Evolutionary conservation across 2,113 vertebrate species (phyloP).

Genomic region (Plotosus lineatus): DNA sequence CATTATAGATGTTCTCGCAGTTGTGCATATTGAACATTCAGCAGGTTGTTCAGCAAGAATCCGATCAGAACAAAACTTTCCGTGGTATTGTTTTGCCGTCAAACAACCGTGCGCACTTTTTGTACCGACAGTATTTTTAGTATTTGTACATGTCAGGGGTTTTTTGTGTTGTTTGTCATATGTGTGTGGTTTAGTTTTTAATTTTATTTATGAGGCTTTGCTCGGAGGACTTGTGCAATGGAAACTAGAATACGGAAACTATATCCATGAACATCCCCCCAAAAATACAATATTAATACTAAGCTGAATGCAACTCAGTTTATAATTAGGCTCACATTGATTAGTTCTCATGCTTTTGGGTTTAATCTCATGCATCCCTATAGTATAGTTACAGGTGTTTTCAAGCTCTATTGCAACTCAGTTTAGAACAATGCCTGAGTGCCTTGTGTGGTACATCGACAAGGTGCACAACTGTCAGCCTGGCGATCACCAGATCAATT

Average conservation of each 20-base stretch:
- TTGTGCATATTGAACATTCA: not conserved
- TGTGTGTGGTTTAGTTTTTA: constrained; percentile 46
- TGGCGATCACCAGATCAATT: no score
- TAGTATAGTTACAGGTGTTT: constrained; percentile 21
- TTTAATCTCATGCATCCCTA: constrained; percentile 53
- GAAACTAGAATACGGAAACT: constrained; percentile 62
- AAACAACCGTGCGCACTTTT: constrained; percentile 82
- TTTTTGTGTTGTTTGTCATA: constrained; percentile 42
- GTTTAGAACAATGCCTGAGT: constrained; percentile 21
- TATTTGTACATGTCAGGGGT: constrained; percentile 63
- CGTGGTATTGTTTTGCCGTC: constrained; percentile 8
- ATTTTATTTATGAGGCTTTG: constrained; percentile 75
- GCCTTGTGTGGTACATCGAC: no score
- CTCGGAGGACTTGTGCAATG: constrained; percentile 81
- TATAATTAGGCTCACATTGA: constrained; percentile 28
- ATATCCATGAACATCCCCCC: constrained; percentile 52
- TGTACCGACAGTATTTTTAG: constrained; percentile 71
- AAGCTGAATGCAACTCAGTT: constrained; percentile 25
- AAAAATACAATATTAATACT: not conserved
- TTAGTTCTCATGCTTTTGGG: constrained; percentile 5
- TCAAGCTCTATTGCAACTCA: constrained; percentile 14
- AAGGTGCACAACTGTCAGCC: no score
- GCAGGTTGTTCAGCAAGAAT: not conserved
- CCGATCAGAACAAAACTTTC: not conserved
- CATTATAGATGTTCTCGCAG: not conserved